Conservation (phyloP, 2,888 invertebrate species). For the Drosophila fulvimacula region DNA sequence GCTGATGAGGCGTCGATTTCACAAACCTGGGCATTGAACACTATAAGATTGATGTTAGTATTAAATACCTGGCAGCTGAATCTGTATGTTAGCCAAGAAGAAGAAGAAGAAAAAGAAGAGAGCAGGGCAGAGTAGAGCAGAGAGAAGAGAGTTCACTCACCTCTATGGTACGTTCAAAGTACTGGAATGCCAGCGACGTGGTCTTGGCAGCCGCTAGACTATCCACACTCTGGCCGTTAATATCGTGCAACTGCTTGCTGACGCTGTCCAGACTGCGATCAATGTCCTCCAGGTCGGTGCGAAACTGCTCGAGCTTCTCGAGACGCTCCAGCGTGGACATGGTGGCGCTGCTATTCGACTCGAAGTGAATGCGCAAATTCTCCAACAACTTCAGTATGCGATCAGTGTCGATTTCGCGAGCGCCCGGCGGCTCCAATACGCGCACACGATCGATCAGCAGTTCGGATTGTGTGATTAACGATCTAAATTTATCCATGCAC, state of each 20-base stretch:
- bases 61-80: slow-evolving; percentile 15
- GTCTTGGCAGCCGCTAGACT: slow-evolving; percentile 89
- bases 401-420: slow-evolving; percentile 89
- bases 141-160: slow-evolving; percentile 85
- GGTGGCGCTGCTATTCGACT: slow-evolving; percentile 87
- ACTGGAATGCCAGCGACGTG: slow-evolving; percentile 89
- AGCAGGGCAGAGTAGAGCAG: too few relatives aligned
- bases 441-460: slow-evolving; percentile 89
- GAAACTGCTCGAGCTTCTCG: slow-evolving; percentile 89
- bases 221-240: slow-evolving; percentile 90
- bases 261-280: slow-evolving; percentile 89
- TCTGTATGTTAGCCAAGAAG: slow-evolving; percentile 2
- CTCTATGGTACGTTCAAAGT: slow-evolving; percentile 92
- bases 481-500: slow-evolving; percentile 88
- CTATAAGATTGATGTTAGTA: slow-evolving; percentile 65
- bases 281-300: slow-evolving; percentile 89
- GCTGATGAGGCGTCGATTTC: slow-evolving; percentile 79
- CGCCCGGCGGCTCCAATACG: slow-evolving; percentile 89
- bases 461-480: slow-evolving; percentile 89
- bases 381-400: slow-evolving; percentile 88
- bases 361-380: slow-evolving; percentile 88
- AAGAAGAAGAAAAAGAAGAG: background rate
- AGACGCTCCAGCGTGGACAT: slow-evolving; percentile 88
- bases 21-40: slow-evolving; percentile 81
- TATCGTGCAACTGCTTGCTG: slow-evolving; percentile 87